Evolutionary conservation across 1,140 invertebrate species (phyloP).

Genomic region (Drosophila bocki): DNA sequence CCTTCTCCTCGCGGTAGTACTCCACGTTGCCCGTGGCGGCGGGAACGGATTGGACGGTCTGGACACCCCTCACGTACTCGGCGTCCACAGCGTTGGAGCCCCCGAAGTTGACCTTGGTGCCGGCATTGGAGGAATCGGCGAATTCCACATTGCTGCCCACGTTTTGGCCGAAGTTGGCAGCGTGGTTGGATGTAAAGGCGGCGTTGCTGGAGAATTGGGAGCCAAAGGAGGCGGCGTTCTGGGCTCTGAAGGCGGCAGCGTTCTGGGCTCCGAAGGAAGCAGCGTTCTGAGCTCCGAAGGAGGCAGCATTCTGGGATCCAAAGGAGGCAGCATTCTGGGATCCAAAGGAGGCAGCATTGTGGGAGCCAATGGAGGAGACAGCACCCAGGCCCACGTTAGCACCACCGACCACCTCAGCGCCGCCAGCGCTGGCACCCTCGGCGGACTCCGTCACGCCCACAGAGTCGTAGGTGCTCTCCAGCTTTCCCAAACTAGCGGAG

Average conservation of each 20-base stretch:
- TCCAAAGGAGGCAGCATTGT: conserved; percentile 21
- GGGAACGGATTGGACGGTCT: conserved; percentile 28
- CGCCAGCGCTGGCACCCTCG: conserved; percentile 22
- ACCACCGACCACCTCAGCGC: conserved; percentile 8
- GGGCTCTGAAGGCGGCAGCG: conserved; percentile 3
- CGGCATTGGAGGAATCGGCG: conserved; percentile 58
- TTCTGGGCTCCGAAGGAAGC: conserved; percentile 55
- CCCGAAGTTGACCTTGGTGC: conserved; percentile 64
- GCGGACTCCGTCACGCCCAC: conserved; percentile 59
- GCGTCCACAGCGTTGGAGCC: conserved; percentile 37
- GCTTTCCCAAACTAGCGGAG: conserved; percentile 46
- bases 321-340: conserved; percentile 38
- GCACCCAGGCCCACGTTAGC: conserved; percentile 10
- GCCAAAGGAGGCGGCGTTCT: conserved; percentile 32
- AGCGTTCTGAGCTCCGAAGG: conserved; percentile 11
- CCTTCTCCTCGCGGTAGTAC: conserved; percentile 58
- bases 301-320: conserved; percentile 29
- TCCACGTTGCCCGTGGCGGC: conserved; percentile 50
- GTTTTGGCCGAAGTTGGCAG: conserved; percentile 66
- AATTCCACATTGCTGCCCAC: conserved; percentile 69
- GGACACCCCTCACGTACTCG: conserved; percentile 28
- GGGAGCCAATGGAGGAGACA: conserved; percentile 9
- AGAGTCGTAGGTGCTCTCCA: conserved; percentile 72
- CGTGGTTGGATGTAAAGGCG: conserved; percentile 58
- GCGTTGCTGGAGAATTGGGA: conserved; percentile 59